Conservation (phyloP, 1,140 invertebrate species). For the Zaprionus ghesquierei region DNA sequence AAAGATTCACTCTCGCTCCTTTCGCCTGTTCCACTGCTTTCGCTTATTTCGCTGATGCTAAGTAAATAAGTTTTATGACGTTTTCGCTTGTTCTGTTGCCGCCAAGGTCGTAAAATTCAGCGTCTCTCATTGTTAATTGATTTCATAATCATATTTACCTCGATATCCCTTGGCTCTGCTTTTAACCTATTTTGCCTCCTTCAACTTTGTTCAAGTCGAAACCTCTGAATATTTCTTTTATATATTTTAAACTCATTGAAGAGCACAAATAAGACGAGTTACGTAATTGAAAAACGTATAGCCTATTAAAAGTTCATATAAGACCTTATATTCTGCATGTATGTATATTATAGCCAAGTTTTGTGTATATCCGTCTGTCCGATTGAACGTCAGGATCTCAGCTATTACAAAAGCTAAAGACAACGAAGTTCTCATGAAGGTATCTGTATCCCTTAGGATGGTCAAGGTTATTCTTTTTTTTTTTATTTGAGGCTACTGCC, state of each 20-base stretch:
- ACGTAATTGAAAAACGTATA: background rate
- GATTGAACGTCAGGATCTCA: too few species aligned
- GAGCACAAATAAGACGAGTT: background rate
- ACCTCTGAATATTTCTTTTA: background rate
- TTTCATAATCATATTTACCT: conserved; percentile 48
- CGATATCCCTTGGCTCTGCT: conserved; percentile 16
- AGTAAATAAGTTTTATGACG: conserved; percentile 80
- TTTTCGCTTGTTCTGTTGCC: conserved; percentile 44
- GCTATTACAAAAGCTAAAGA: too few species aligned
- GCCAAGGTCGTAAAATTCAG: conserved; percentile 63
- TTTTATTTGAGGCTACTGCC: too few species aligned
- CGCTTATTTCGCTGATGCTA: conserved; percentile 63
- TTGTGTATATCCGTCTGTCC: too few species aligned
- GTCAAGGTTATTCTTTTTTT: too few species aligned
- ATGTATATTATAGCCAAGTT: too few species aligned
- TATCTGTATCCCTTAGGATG: too few species aligned
- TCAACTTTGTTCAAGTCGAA: background rate
- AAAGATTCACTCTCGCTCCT: conserved; percentile 6
- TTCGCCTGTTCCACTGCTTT: conserved; percentile 1
- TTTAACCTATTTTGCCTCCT: background rate
- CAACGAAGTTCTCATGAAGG: too few species aligned
- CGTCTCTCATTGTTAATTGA: conserved; percentile 70
- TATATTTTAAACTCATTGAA: conserved; percentile 8
- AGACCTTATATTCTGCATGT: background rate
- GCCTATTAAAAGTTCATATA: too few species aligned